These are phyloP conservation scores for Ypsolopha sequella DNA, from an alignment of 2,888 invertebrate species.

Conservation along the genomic window DNA sequence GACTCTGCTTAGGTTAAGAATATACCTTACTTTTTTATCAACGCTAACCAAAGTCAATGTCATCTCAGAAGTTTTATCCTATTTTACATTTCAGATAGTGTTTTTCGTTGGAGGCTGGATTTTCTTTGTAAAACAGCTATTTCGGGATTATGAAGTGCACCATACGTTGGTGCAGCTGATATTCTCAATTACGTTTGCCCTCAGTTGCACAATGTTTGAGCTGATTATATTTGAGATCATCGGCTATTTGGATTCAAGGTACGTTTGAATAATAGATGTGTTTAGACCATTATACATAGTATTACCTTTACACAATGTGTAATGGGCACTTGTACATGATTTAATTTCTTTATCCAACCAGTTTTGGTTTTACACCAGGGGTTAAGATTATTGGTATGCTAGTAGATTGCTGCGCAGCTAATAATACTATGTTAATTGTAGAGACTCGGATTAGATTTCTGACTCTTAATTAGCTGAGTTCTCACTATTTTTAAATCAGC, in stretches of 20 bases:
- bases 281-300: too few species aligned
- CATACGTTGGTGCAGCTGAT: conserved; percentile 94
- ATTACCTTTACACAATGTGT: too few species aligned
- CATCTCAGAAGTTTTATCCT: neutral
- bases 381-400: too few species aligned
- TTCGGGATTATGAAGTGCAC: conserved; percentile 97
- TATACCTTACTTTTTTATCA: neutral
- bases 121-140: conserved; percentile 97
- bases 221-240: conserved; percentile 99
- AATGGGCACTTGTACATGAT: too few species aligned
- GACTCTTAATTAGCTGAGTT: too few species aligned
- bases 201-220: conserved; percentile 99
- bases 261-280: conserved; percentile 14
- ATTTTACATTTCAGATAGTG: conserved; percentile 75
- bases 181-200: conserved; percentile 95
- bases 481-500: too few species aligned
- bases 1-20: too few species aligned
- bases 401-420: too few species aligned
- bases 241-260: conserved; percentile 92
- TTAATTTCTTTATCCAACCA: too few species aligned
- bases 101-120: conserved; percentile 99
- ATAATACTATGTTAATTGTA: too few species aligned
- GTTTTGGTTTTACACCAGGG: too few species aligned
- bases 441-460: too few species aligned
- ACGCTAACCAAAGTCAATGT: neutral